Evolutionary conservation across 2,888 invertebrate species (phyloP), one percentile per base, ranked within the genome.

Genomic region (Drosophila recens): DNA sequence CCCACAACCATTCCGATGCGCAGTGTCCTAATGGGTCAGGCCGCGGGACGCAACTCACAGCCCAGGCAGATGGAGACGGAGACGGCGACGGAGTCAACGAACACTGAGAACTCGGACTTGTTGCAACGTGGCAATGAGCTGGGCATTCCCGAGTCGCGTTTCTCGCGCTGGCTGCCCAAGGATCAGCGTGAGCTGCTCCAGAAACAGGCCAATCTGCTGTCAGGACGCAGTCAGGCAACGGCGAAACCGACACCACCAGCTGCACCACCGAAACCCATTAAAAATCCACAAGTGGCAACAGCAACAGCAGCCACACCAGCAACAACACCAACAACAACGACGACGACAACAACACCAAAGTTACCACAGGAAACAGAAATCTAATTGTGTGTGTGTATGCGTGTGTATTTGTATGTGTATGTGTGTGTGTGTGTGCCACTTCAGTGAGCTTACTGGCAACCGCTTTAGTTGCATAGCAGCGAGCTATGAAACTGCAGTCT

Each of bases 151-250:
- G 91, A 91, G 63, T 91, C 92, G 30, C 91, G 92, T 48, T 92
- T 91, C 75, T 84, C 92, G 8, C 91, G 91, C 20, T 92, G 92
- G 93, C 85, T 91, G 75, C 92, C 93, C 57, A 92, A 92, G 76
- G 92, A 92, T 84, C 92, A 92, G 67, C 89, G 92, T 51, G 93
- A 92, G 67, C 83, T 92, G 64, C 85, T 92, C 49, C 91, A 92
- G 73, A 92, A 91, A 68, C 92, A 92, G 75, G 92, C 92, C 3
- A 90, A 90, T 57, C 70, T 91, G 59, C 81, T 92, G 54, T 90
- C 92, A 4, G 91, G 91, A 67, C 89, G 89, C 63, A 58, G 42
- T 58, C 66, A 69, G 42, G 27, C 66, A 15, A 27, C 67, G 17
- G 15, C 46, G 30, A 34, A 61, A 9, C 33, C 62, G 9, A 15